phyloP scores from a whole-genome alignment of 2,113 vertebrate genomes.

The Gadus chalcogrammus region DNA sequence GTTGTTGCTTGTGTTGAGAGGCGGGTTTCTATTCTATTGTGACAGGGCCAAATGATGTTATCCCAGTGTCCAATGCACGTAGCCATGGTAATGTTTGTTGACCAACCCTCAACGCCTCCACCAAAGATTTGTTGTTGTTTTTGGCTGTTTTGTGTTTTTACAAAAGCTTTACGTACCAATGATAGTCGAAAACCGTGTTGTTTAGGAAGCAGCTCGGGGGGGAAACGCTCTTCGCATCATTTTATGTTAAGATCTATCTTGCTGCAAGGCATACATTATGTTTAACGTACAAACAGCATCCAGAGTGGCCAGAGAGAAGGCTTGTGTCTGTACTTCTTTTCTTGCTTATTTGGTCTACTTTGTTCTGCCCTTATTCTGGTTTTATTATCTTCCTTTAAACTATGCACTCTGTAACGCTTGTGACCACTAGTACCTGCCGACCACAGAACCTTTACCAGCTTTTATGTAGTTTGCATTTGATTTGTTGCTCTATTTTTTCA shows the following conservation, averaged over 20 bases:
- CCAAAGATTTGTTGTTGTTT: not conserved
- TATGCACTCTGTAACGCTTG: constrained; percentile 75
- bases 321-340: constrained; percentile 46
- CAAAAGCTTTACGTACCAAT: not conserved
- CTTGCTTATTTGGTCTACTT: constrained; percentile 33
- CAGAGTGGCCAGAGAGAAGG: constrained; percentile 46
- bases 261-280: not conserved
- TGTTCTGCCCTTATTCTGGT: constrained; percentile 56
- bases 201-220: constrained; percentile 36
- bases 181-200: constrained; percentile 3
- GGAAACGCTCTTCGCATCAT: constrained; percentile 11
- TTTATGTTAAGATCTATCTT: constrained; percentile 9
- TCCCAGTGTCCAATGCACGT: too few relatives aligned
- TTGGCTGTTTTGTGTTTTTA: not conserved
- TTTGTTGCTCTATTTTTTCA: constrained; percentile 50
- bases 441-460: constrained; percentile 84
- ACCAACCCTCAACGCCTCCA: not conserved
- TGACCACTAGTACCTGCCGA: constrained; percentile 82
- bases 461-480: constrained; percentile 61
- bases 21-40: too few relatives aligned
- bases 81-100: too few relatives aligned
- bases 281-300: constrained; percentile 25
- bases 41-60: too few relatives aligned
- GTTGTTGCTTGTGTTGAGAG: constrained; percentile 4
- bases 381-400: constrained; percentile 61